Evolutionary conservation across 2,113 vertebrate species (phyloP).

Genomic region (Chlorocebus sabaeus): DNA sequence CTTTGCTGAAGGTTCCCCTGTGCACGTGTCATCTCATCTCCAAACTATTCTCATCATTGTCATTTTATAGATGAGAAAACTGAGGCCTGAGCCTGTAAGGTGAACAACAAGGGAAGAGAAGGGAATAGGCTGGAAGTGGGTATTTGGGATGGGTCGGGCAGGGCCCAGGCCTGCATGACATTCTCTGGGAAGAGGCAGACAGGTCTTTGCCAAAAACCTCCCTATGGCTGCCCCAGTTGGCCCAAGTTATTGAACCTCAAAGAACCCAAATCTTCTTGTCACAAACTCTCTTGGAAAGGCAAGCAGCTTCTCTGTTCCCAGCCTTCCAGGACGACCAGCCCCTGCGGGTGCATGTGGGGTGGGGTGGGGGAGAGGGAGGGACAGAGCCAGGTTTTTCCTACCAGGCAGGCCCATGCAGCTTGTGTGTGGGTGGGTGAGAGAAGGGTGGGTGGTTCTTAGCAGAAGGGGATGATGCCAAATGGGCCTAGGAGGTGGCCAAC

Average conservation of each 20-base stretch:
- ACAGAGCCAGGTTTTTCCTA: neutral
- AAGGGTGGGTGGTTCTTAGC: neutral
- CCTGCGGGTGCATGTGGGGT: no score
- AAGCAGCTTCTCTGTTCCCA: neutral
- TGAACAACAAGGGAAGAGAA: no score
- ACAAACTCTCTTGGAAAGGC: neutral
- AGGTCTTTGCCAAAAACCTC: neutral
- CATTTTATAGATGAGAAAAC: neutral
- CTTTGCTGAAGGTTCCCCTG: neutral
- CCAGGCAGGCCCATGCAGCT: neutral
- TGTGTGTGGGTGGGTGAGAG: neutral
- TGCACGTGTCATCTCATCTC: neutral
- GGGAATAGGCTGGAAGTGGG: neutral
- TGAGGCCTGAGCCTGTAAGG: accelerated
- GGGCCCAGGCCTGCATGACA: neutral
- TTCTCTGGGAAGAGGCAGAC: neutral
- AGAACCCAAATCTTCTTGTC: neutral
- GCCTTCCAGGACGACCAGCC: neutral
- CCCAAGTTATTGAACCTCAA: neutral
- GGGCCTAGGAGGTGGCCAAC: neutral
- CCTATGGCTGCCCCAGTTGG: neutral
- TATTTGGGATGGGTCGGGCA: neutral
- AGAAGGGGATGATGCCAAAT: neutral
- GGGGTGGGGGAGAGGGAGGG: neutral
- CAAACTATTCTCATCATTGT: neutral